Base-by-base conservation (phyloP, 2,113 vertebrate species). In the Carassius auratus region DNA sequence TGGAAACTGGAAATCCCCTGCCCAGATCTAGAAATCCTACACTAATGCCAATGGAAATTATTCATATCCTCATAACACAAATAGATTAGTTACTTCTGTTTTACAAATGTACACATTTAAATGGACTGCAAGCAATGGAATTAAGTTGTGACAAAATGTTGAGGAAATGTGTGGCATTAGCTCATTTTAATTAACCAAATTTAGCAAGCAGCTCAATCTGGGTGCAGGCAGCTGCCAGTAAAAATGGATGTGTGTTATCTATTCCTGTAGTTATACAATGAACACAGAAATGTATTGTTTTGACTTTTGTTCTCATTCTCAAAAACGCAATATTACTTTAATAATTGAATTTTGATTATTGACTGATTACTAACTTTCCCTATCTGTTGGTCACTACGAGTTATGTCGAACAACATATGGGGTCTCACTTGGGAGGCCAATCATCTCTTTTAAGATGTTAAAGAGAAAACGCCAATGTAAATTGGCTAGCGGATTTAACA, bases 211-310 rank as follows among this genome's bases (percentile, higher is more conserved):
- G 26, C 14, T 68, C 64, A 68, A 8, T 66, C 13, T 68, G 26
- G 33, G 64, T 33, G 64, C 26, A 19, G 68, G 87, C 88, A 62
- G 26, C n/a, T 61, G 36, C 33, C 26, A 21, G 42, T 82, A 90
- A 86, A 42, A 52, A 76, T 17, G 79, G 87, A 90, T 90, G 86
- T 89, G 88, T 71, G 21, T 81, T 78, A 83, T 89, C 83, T 76
- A 15, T 26, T 48, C n/a, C 7, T 13, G 12, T 50, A 52, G 69
- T n/a, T 73, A n/a, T 73, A 19, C 19, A 73, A 26, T 4, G 13
- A 50, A 75, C n/a, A 75, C 12, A 42, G 23, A 50, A 33, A 33
- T 5, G 1, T 17, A 17, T 17, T 33, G 13, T 33, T 66, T 64
- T 33, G 13, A 26, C 13, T 30, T 15, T 30, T 66, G 14, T 68